These are phyloP conservation scores for Squalus acanthias DNA, from an alignment of 2,797 vertebrate species.

Conservation along the genomic window DNA sequence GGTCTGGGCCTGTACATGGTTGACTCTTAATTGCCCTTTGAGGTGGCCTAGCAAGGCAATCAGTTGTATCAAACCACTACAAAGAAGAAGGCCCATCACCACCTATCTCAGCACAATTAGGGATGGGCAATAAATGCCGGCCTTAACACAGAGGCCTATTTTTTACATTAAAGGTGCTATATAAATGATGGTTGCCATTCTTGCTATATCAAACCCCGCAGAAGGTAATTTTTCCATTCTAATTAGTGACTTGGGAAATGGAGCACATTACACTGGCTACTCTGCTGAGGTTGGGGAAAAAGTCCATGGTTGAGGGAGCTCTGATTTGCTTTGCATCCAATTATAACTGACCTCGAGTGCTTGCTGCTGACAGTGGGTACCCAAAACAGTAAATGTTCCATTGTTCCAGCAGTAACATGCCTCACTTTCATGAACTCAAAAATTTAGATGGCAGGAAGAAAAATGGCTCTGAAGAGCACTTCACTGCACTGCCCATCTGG, in stretches of 20 bases:
- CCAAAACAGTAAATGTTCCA: background rate
- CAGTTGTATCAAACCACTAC: background rate
- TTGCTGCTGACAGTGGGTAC: background rate
- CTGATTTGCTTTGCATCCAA: background rate
- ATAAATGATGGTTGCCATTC: background rate
- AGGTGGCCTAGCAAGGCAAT: background rate
- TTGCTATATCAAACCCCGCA: background rate
- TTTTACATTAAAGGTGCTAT: background rate
- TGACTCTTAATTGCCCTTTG: background rate
- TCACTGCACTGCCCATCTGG: background rate
- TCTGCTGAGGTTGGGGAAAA: background rate
- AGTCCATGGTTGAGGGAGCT: background rate
- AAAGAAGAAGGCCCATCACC: background rate
- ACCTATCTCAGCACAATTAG: background rate
- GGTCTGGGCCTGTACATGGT: background rate
- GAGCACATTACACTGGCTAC: background rate
- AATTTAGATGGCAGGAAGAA: background rate
- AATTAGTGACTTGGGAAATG: background rate
- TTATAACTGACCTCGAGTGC: background rate
- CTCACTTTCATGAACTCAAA: background rate
- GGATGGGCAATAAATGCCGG: background rate
- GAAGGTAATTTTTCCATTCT: background rate
- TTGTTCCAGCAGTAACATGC: background rate
- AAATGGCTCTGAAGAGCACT: background rate
- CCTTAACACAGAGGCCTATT: background rate